Evolutionary conservation across 1,140 invertebrate genomes (phyloP).

Genomic region (Eupristina koningsbergeri): DNA sequence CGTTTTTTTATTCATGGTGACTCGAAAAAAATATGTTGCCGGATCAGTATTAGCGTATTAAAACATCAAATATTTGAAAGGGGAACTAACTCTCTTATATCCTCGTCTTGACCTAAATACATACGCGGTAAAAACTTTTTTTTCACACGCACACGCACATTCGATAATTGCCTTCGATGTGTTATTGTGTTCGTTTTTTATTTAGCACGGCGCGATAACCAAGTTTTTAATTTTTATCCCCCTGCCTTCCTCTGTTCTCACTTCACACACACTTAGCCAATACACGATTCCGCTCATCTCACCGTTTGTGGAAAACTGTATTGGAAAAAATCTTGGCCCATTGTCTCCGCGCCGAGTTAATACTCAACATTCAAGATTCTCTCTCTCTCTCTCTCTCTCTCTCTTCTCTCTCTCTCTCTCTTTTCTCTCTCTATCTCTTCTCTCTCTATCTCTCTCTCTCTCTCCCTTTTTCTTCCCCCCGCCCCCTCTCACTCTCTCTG

Average conservation of each 20-base stretch:
- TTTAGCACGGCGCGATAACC: neutral
- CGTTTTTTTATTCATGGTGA: too few relatives aligned
- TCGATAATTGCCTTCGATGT: neutral
- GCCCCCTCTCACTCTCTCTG: too few relatives aligned
- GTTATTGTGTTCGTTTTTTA: neutral
- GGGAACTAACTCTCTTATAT: neutral
- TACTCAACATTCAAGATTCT: neutral
- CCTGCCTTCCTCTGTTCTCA: too few relatives aligned
- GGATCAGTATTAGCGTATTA: too few relatives aligned
- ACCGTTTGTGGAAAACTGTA: conserved; percentile 33
- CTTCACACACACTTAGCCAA: neutral
- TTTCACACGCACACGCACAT: neutral
- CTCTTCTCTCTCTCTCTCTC: too few relatives aligned
- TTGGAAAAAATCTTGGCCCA: conserved; percentile 20
- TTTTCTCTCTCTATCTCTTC: too few relatives aligned
- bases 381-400: too few relatives aligned
- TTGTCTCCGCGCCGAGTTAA: neutral
- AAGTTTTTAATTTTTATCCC: conserved; percentile 9
- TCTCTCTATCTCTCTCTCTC: too few relatives aligned
- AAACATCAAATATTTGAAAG: neutral
- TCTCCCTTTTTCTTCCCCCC: too few relatives aligned
- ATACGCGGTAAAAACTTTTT: neutral
- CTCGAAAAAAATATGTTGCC: too few relatives aligned
- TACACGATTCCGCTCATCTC: neutral
- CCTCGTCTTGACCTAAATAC: neutral